These are phyloP conservation scores for Colistium nudipinnis DNA, from an alignment of 2,113 vertebrate genomes.

Conservation along the genomic window DNA sequence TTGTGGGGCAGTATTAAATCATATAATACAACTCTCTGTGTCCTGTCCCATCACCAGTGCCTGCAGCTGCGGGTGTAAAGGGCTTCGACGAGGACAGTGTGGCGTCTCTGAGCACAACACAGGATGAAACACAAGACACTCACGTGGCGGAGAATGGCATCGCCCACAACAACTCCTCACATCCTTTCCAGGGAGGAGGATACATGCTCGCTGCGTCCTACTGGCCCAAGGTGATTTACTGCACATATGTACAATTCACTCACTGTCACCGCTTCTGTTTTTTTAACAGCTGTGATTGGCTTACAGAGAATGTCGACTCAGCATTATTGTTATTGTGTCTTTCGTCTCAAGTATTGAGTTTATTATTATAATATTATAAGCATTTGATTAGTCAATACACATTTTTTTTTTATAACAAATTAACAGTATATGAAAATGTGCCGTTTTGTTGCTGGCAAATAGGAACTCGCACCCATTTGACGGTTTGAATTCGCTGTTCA, in stretches of 20 bases:
- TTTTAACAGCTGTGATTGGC: neutral
- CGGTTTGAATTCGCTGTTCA: neutral
- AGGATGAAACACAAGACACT: slow-evolving; percentile 93
- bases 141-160: slow-evolving; percentile 91
- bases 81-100: slow-evolving; percentile 96
- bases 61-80: slow-evolving; percentile 87
- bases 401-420: no score
- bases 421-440: no score
- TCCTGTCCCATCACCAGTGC: slow-evolving; percentile 62
- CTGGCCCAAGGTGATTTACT: slow-evolving; percentile 92
- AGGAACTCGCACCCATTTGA: neutral
- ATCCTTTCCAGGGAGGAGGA: slow-evolving; percentile 89
- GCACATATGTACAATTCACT: neutral
- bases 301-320: neutral
- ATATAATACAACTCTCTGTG: slow-evolving; percentile 20
- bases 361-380: no score
- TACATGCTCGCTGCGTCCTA: slow-evolving; percentile 96
- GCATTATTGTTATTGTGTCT: no score
- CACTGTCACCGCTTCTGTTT: neutral
- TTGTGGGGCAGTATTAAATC: no score
- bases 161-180: slow-evolving; percentile 84
- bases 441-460: neutral
- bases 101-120: slow-evolving; percentile 91
- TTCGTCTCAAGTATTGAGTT: no score
- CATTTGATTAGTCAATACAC: no score